Percentiles rank a stretch among this genome's conserved stretches.
These are phyloP conservation scores for Aythya baeri DNA, from an alignment of 2,113 vertebrate species.

Conservation along the genomic window DNA sequence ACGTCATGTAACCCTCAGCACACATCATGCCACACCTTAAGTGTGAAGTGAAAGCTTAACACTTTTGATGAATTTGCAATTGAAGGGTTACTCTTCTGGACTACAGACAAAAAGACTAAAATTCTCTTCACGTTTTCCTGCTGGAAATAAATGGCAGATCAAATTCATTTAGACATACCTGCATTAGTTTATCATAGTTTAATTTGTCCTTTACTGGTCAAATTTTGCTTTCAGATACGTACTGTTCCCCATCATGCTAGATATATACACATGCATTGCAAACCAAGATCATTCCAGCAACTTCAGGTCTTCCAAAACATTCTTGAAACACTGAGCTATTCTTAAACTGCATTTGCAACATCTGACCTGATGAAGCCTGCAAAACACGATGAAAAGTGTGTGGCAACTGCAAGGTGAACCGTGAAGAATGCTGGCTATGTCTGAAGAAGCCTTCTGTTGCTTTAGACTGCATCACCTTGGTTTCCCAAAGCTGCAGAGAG, in stretches of 20 bases:
- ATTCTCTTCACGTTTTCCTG: neutral
- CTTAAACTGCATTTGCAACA: neutral
- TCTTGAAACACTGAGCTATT: neutral
- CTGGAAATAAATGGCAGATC: neutral
- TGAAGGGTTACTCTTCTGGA: neutral
- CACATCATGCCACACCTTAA: neutral
- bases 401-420: slow-evolving; percentile 86
- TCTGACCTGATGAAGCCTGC: slow-evolving; percentile 81
- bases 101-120: neutral
- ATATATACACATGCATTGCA: neutral
- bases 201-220: neutral
- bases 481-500: slow-evolving; percentile 90
- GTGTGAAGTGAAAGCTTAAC: neutral
- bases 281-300: neutral
- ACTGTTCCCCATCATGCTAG: neutral
- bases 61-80: neutral
- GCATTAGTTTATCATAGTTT: neutral
- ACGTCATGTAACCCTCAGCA: neutral
- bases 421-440: slow-evolving; percentile 72
- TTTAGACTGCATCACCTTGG: slow-evolving; percentile 92
- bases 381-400: slow-evolving; percentile 74
- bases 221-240: neutral
- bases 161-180: neutral
- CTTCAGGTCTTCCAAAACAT: neutral
- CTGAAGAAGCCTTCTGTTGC: slow-evolving; percentile 91